These are phyloP conservation scores for Beris morrisii DNA, from an alignment of 2,888 invertebrate species.

Conservation along the genomic window DNA sequence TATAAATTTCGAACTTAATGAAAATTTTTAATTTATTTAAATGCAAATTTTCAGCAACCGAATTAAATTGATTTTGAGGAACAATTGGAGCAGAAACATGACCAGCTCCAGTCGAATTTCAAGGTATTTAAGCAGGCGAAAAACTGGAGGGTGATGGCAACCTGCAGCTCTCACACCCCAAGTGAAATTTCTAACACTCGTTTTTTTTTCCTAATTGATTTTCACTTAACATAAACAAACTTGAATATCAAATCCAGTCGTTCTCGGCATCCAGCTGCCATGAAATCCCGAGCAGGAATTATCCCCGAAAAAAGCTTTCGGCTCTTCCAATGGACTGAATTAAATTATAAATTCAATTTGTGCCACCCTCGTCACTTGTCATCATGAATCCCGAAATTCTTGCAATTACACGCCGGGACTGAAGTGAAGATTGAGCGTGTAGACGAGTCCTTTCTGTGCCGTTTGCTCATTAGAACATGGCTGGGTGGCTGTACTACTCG, in stretches of 20 bases:
- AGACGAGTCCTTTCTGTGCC: neutral
- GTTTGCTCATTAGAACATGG: slow-evolving; percentile 12
- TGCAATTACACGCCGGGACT: slow-evolving; percentile 4
- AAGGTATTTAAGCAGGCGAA: neutral
- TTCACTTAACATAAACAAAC: slow-evolving; percentile 37
- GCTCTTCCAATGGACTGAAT: slow-evolving; percentile 37
- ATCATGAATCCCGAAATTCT: slow-evolving; percentile 25
- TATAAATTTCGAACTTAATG: slow-evolving; percentile 9
- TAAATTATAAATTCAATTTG: slow-evolving; percentile 40
- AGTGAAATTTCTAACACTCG: slow-evolving; percentile 19
- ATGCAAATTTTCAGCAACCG: neutral
- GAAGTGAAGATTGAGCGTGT: neutral
- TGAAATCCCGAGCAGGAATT: slow-evolving; percentile 7
- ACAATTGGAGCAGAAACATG: too few species aligned
- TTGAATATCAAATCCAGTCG: neutral
- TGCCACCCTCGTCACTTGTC: slow-evolving; percentile 34
- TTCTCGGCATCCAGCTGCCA: neutral
- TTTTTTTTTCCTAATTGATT: slow-evolving; percentile 37
- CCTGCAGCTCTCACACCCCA: too few species aligned
- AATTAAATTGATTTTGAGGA: neutral
- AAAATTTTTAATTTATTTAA: slow-evolving; percentile 9
- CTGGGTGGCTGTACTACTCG: too few species aligned
- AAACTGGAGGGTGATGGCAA: neutral
- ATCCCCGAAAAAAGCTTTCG: slow-evolving; percentile 21
- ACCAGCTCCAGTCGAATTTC: too few species aligned